phyloP scores from a whole-genome alignment of 2,113 vertebrate species.

The Melanostigma gelatinosum region DNA sequence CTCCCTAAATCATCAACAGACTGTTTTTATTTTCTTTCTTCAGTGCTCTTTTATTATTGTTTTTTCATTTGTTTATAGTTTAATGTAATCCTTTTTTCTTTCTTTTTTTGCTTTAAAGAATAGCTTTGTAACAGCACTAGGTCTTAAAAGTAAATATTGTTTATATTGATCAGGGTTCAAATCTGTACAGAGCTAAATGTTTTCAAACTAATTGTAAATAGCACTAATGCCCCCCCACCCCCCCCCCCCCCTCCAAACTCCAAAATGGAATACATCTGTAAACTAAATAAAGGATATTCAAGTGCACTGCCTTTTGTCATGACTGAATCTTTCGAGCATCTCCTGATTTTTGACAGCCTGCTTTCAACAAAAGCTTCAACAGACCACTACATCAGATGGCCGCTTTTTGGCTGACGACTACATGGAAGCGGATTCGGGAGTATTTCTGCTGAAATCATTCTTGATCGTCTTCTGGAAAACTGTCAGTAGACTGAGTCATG shows the following conservation, averaged over 20 bases:
- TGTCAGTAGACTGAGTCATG: neutral
- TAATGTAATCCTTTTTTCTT: slow-evolving; percentile 84
- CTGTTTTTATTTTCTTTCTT: slow-evolving; percentile 74
- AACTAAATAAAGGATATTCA: slow-evolving; percentile 95
- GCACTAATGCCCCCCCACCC: slow-evolving; percentile 87
- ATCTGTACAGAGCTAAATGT: slow-evolving; percentile 95
- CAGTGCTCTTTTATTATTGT: slow-evolving; percentile 74
- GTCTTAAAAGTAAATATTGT: slow-evolving; percentile 90
- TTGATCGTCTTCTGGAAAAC: neutral
- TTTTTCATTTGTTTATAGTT: slow-evolving; percentile 86
- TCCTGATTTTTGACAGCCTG: neutral
- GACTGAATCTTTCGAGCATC: neutral
- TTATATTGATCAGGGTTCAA: slow-evolving; percentile 97
- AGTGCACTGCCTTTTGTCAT: slow-evolving; percentile 81
- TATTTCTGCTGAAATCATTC: neutral
- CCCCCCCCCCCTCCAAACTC: slow-evolving; percentile 89
- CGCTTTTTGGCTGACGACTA: neutral
- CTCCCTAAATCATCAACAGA: slow-evolving; percentile 80
- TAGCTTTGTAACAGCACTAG: slow-evolving; percentile 93
- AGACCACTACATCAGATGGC: neutral
- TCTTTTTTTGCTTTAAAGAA: slow-evolving; percentile 88
- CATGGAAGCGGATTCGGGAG: too few relatives aligned
- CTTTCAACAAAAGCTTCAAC: neutral
- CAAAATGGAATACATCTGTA: slow-evolving; percentile 94
- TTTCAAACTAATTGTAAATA: slow-evolving; percentile 98